Conservation (phyloP, 2,888 invertebrate species). For the Apamea monoglypha region DNA sequence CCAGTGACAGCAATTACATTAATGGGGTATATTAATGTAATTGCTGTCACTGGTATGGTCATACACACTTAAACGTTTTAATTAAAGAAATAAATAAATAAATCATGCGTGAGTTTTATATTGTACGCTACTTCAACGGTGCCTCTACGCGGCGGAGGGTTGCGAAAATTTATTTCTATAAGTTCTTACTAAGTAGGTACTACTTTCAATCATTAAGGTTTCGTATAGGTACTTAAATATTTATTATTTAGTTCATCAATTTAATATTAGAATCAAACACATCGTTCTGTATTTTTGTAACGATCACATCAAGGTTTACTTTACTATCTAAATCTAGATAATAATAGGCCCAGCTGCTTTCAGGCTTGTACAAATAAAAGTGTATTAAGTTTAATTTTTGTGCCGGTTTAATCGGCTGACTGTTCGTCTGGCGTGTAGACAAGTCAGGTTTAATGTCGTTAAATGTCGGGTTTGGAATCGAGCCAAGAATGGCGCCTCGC, state of each 20-base stretch:
- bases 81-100: too few relatives aligned
- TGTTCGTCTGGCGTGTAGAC: slow-evolving; percentile 18
- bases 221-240: neutral
- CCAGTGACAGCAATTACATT: too few relatives aligned
- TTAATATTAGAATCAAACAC: neutral
- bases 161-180: neutral
- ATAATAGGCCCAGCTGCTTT: slow-evolving; percentile 2
- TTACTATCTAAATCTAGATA: neutral
- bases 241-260: neutral
- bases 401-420: slow-evolving; percentile 12
- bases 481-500: slow-evolving; percentile 47
- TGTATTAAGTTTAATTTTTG: slow-evolving; percentile 1
- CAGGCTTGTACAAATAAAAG: slow-evolving; percentile 13
- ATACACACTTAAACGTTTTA: too few relatives aligned
- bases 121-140: neutral
- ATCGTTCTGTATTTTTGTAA: neutral
- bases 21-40: too few relatives aligned
- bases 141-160: neutral
- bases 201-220: neutral
- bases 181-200: neutral
- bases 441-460: slow-evolving; percentile 41
- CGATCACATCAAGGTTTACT: neutral
- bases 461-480: slow-evolving; percentile 38
- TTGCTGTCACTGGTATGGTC: too few relatives aligned
- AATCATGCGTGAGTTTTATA: neutral